Conservation (phyloP, 2,113 vertebrate species). For the Alaudala cheleensis region DNA sequence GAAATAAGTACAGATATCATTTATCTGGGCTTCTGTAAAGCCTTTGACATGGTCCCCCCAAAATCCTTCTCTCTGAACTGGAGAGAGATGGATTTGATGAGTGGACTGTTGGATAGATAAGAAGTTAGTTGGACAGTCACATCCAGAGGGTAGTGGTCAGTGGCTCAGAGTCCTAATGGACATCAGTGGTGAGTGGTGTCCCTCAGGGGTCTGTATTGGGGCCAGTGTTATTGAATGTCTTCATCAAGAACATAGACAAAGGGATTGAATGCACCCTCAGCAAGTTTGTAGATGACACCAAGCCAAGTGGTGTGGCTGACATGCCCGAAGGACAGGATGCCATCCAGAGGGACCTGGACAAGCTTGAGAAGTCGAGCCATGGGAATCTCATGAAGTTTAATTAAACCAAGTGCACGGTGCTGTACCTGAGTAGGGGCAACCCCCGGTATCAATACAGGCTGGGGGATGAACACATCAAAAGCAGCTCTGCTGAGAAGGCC, state of each 20-base stretch:
- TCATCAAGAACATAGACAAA: not conserved
- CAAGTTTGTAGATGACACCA: not conserved
- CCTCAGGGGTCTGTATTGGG: not conserved
- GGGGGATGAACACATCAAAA: not conserved
- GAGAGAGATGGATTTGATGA: not conserved
- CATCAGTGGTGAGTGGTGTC: not conserved
- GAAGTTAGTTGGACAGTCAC: not conserved
- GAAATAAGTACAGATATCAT: not conserved
- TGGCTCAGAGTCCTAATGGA: not conserved
- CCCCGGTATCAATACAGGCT: not conserved
- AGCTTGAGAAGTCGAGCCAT: not conserved
- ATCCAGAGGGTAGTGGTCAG: not conserved
- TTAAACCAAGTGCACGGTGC: not conserved
- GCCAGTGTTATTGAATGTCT: not conserved
- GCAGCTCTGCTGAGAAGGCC: not conserved
- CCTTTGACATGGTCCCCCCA: not conserved
- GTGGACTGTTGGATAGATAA: not conserved
- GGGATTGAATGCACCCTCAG: not conserved
- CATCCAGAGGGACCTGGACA: not conserved
- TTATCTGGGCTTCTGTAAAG: not conserved
- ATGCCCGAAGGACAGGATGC: too few species aligned
- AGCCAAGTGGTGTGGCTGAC: too few species aligned
- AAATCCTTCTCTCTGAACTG: not conserved
- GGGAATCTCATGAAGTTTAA: not conserved
- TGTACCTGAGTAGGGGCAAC: not conserved